Evolutionary conservation across 2,113 vertebrate species (phyloP).

Genomic region (Rissa tridactyla): DNA sequence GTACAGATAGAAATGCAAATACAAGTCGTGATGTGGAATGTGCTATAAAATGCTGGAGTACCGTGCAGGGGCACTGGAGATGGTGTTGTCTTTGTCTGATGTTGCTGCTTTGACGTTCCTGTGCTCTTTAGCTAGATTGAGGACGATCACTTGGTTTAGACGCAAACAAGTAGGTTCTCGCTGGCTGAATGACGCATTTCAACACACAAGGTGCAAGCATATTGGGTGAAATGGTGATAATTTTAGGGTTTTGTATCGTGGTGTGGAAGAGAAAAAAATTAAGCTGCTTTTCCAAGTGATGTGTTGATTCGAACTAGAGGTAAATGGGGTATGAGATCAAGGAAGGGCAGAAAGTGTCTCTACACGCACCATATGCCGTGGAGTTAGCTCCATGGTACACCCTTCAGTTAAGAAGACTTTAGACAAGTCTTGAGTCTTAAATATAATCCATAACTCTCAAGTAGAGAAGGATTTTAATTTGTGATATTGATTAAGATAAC

Average conservation of each 20-base stretch:
- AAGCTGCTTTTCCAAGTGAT: neutral
- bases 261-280: neutral
- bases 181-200: neutral
- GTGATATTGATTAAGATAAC: neutral
- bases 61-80: neutral
- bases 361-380: fast-evolving
- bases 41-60: neutral
- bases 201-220: neutral
- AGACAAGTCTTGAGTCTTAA: neutral
- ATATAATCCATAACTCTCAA: neutral
- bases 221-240: neutral
- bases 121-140: neutral
- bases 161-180: neutral
- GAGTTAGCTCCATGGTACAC: neutral
- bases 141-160: neutral
- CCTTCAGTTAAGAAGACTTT: neutral
- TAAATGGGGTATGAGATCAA: neutral
- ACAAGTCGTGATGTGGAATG: neutral
- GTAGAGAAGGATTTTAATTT: neutral
- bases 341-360: neutral
- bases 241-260: neutral
- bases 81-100: fast-evolving
- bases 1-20: neutral
- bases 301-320: neutral
- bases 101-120: neutral